Percentiles rank a stretch among this genome's conserved stretches.
Evolutionary conservation across 2,797 vertebrate genomes (phyloP).

Genomic region (Lindbergichthys nudifrons): DNA sequence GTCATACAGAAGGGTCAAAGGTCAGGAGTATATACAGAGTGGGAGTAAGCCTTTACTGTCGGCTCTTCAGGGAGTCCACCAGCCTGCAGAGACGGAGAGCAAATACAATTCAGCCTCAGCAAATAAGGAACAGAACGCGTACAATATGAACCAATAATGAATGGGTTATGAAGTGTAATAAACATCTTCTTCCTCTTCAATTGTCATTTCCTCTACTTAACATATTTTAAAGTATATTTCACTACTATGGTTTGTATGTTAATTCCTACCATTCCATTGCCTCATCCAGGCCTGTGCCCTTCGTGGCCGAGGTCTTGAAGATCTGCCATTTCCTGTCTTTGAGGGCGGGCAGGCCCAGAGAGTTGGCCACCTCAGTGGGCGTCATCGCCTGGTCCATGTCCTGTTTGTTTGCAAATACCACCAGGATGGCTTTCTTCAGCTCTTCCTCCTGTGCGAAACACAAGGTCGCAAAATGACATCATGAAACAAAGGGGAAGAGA

Average conservation of each 20-base stretch:
- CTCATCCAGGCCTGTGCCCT: conserved; percentile 95
- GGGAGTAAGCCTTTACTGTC: conserved; percentile 85
- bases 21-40: conserved; percentile 79
- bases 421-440: conserved; percentile 97
- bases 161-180: background rate
- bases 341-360: conserved; percentile 93
- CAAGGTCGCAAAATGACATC: background rate
- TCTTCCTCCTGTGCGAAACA: conserved; percentile 91
- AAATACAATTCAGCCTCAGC: conserved; percentile 18
- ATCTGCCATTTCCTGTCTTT: conserved; percentile 99
- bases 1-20: conserved; percentile 66
- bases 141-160: background rate
- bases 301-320: conserved; percentile 98
- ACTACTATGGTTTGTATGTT: background rate
- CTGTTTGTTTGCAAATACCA: conserved; percentile 99
- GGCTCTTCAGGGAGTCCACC: conserved; percentile 95
- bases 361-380: conserved; percentile 95
- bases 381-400: conserved; percentile 99
- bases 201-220: background rate
- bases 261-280: conserved; percentile 95
- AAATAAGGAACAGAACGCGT: conserved; percentile 11
- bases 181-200: background rate
- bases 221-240: background rate
- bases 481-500: background rate
- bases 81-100: conserved; percentile 81